phyloP scores from a whole-genome alignment of 2,797 vertebrate genomes.

The Ataeniobius toweri region DNA sequence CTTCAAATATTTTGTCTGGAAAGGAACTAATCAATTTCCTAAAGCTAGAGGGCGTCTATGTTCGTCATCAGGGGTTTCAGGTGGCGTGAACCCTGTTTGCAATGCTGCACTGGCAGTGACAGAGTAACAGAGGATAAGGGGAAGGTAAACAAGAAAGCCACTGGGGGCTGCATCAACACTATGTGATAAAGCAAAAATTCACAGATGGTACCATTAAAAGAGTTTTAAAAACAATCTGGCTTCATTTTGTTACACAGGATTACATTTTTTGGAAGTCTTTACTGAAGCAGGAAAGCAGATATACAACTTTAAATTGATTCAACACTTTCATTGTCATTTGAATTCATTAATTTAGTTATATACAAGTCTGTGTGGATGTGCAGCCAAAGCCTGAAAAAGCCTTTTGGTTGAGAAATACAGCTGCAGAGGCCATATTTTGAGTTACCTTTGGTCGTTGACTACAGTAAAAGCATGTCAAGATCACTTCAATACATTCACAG shows the following conservation, averaged over 20 bases:
- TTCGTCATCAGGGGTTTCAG: slow-evolving; percentile 35
- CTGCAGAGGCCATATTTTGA: background rate
- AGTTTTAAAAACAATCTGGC: slow-evolving; percentile 24
- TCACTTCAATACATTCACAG: background rate
- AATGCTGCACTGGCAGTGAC: slow-evolving; percentile 40
- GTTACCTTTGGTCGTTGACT: background rate
- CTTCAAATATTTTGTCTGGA: slow-evolving; percentile 82
- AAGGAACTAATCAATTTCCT: slow-evolving; percentile 77
- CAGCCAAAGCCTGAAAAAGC: background rate
- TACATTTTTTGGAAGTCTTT: slow-evolving; percentile 28
- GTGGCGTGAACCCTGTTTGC: slow-evolving; percentile 37
- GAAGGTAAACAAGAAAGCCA: slow-evolving; percentile 57
- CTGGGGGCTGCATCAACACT: slow-evolving; percentile 51
- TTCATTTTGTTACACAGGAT: slow-evolving; percentile 32
- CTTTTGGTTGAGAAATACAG: background rate
- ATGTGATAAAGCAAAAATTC: slow-evolving; percentile 52
- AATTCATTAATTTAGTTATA: background rate
- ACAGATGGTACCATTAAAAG: slow-evolving; percentile 53
- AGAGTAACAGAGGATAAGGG: slow-evolving; percentile 38
- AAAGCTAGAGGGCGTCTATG: slow-evolving; percentile 47
- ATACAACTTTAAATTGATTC: slow-evolving; percentile 4
- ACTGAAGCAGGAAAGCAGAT: slow-evolving; percentile 10
- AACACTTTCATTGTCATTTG: background rate
- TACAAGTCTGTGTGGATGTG: too few species aligned
- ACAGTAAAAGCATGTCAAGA: background rate